Conservation (phyloP, 2,797 vertebrate genomes). For the Sebastes baramenuke region DNA sequence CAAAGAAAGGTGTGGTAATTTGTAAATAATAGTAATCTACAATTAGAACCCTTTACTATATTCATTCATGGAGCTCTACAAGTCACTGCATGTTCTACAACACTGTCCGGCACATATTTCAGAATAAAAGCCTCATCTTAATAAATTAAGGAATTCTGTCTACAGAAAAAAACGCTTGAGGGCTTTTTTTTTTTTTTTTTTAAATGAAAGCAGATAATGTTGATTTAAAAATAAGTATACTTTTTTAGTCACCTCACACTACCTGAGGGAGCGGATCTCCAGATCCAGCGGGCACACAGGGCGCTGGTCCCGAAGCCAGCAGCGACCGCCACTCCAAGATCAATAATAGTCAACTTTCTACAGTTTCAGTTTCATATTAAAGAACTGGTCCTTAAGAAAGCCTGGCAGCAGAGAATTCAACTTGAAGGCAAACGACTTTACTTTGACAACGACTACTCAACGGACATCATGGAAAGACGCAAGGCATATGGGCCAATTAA, state of each 20-base stretch:
- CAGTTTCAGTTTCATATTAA: background rate
- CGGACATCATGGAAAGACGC: background rate
- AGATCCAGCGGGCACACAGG: constrained; percentile 7
- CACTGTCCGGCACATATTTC: too few species aligned
- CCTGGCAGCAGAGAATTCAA: background rate
- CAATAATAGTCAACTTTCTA: constrained; percentile 14
- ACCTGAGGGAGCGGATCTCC: background rate
- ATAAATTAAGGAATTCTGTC: too few species aligned
- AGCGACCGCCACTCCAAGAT: background rate
- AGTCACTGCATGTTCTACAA: too few species aligned
- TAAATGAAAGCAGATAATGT: too few species aligned
- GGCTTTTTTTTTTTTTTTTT: too few species aligned
- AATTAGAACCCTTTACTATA: too few species aligned
- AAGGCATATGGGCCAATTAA: background rate
- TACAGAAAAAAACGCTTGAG: too few species aligned
- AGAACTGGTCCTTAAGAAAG: constrained; percentile 8
- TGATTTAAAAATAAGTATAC: too few species aligned
- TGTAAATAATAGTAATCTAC: too few species aligned
- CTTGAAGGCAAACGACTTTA: background rate
- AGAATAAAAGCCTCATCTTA: too few species aligned
- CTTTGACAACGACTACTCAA: background rate
- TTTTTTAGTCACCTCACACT: background rate
- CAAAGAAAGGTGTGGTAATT: too few species aligned
- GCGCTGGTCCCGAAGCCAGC: constrained; percentile 11
- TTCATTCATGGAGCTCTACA: too few species aligned